A percentile compares a stretch with the other conserved stretches of the same genome.
Conservation (phyloP, 2,797 vertebrate genomes). For the Artibeus lituratus region DNA sequence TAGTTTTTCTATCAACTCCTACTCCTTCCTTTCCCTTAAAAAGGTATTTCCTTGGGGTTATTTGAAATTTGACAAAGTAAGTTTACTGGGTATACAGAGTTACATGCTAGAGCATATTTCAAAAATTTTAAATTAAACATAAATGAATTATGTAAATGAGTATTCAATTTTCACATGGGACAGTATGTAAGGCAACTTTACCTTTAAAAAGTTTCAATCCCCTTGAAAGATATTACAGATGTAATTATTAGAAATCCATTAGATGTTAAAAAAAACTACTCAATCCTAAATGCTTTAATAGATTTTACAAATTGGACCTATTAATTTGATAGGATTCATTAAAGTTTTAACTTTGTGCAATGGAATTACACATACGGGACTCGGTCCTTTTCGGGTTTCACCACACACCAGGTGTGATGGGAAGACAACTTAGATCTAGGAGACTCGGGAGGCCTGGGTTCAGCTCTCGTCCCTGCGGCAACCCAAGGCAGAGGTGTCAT, state of each 20-base stretch:
- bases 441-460: neutral
- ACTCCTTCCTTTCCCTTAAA: neutral
- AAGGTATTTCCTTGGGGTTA: neutral
- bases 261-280: conserved; percentile 30
- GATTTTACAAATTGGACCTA: conserved; percentile 41
- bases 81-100: conserved; percentile 23
- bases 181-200: neutral
- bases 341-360: conserved; percentile 17
- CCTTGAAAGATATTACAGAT: conserved; percentile 20
- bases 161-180: conserved; percentile 11
- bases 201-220: neutral
- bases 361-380: neutral
- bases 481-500: neutral
- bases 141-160: neutral
- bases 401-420: neutral
- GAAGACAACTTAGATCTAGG: neutral
- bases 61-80: neutral
- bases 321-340: conserved; percentile 39
- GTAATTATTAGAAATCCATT: conserved; percentile 31
- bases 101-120: neutral
- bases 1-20: neutral
- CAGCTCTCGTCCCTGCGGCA: neutral
- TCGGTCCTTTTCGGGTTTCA: neutral
- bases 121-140: conserved; percentile 6
- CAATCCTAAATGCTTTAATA: conserved; percentile 11